Conservation (phyloP, 2,888 invertebrate species). For the Gasteruption jaculator region DNA sequence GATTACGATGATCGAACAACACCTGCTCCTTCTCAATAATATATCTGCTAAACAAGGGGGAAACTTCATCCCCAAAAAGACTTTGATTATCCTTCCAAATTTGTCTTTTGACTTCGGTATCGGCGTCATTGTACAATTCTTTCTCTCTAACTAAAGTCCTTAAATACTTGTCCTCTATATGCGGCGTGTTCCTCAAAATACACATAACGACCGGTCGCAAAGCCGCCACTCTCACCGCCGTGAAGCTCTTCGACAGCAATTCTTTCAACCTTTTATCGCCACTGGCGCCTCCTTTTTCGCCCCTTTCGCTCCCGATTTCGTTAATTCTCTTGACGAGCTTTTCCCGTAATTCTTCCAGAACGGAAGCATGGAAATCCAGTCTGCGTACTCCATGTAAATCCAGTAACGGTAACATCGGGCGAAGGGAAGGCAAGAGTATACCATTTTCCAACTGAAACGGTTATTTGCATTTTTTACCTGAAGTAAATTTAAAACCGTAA, state of each 20-base stretch:
- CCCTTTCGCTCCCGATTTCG: conserved; percentile 63
- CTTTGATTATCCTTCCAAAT: conserved; percentile 98
- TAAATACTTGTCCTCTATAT: conserved; percentile 87
- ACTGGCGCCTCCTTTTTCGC: conserved; percentile 62
- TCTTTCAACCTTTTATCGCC: conserved; percentile 84
- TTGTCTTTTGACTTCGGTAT: conserved; percentile 94
- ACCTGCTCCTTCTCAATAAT: conserved; percentile 91
- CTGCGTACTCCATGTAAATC: conserved; percentile 92
- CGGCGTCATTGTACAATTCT: conserved; percentile 88
- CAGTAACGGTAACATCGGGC: conserved; percentile 90
- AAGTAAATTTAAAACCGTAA: not conserved
- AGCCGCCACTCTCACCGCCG: conserved; percentile 86
- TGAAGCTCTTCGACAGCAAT: conserved; percentile 85
- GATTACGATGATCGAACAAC: conserved; percentile 81
- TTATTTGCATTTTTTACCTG: conserved; percentile 25
- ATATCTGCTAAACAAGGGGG: conserved; percentile 88
- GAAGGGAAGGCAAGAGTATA: conserved; percentile 82
- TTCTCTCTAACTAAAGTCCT: conserved; percentile 75
- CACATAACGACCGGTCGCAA: conserved; percentile 93
- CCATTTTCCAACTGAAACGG: conserved; percentile 82
- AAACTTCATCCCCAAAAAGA: conserved; percentile 94
- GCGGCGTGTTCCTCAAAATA: conserved; percentile 86
- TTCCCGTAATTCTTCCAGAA: conserved; percentile 71
- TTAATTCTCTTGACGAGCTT: conserved; percentile 66
- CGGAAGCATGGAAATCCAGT: conserved; percentile 91